Conservation (phyloP, 2,113 vertebrate species). For the Falco punctatus region DNA sequence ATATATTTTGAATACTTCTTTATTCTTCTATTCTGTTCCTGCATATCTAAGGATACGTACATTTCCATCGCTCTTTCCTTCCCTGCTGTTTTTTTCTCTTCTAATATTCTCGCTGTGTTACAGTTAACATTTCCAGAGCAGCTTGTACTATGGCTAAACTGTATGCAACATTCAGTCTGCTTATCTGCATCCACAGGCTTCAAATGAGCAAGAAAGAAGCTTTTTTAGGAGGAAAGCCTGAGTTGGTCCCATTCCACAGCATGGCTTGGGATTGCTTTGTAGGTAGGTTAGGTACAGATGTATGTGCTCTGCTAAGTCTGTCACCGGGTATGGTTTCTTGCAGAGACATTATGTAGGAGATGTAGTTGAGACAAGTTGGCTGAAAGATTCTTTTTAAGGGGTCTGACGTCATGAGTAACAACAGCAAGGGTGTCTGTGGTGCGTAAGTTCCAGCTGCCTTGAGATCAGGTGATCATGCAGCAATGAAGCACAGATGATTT, state of each 20-base stretch:
- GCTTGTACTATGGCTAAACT: background rate
- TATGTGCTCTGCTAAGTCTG: background rate
- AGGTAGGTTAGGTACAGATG: background rate
- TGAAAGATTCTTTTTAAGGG: background rate
- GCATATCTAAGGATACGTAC: background rate
- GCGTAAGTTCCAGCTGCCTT: background rate
- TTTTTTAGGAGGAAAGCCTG: background rate
- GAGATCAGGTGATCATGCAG: background rate
- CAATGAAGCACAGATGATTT: background rate
- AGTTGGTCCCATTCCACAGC: background rate
- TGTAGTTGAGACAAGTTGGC: background rate
- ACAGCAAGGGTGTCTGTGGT: background rate
- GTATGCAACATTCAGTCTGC: background rate
- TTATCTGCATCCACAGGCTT: background rate
- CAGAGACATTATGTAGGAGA: background rate
- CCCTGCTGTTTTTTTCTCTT: background rate
- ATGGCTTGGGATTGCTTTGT: background rate
- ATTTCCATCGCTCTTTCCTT: background rate
- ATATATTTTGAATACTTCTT: background rate
- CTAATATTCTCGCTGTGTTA: background rate
- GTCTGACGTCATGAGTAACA: background rate
- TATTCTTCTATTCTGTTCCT: background rate
- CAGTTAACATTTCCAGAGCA: background rate
- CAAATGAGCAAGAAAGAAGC: background rate
- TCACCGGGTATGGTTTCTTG: background rate